Conservation (phyloP, 2,888 invertebrate genomes). For the Marasmarcha lunaedactyla region DNA sequence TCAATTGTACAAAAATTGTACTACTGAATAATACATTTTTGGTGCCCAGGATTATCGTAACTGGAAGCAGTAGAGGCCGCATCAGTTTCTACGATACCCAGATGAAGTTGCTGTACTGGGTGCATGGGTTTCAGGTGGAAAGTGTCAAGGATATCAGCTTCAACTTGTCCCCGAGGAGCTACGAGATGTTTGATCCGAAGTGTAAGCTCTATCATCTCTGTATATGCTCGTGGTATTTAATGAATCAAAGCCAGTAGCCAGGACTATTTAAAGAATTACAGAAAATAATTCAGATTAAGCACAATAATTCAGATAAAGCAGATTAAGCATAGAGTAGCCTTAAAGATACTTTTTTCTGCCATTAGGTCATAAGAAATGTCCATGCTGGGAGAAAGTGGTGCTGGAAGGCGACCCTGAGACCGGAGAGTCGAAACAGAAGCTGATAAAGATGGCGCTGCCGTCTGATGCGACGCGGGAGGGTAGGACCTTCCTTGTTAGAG, state of each 20-base stretch:
- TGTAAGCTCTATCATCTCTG: conserved; percentile 29
- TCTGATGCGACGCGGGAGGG: conserved; percentile 56
- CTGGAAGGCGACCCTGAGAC: conserved; percentile 29
- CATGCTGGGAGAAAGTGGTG: conserved; percentile 47
- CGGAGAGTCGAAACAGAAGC: conserved; percentile 30
- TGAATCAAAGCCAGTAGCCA: no score
- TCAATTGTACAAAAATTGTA: no score
- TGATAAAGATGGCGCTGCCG: conserved; percentile 43
- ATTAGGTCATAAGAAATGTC: conserved; percentile 40
- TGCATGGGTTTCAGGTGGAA: conserved; percentile 54
- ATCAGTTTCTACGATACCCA: conserved; percentile 72
- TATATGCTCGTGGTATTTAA: no score
- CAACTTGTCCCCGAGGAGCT: conserved; percentile 44
- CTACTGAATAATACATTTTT: no score
- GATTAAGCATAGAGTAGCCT: no score
- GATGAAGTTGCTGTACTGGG: conserved; percentile 70
- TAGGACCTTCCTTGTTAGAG: conserved; percentile 60
- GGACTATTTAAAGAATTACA: no score
- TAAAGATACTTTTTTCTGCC: no score
- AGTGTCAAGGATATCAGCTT: conserved; percentile 63
- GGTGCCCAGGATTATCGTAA: conserved; percentile 32
- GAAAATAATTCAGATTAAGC: no score
- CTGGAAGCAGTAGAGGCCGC: conserved; percentile 64
- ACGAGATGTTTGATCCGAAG: conserved; percentile 37
- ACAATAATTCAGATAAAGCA: no score